Base-by-base conservation (phyloP, 2,113 vertebrate species). In the Pseudolaguvia tuberculata region DNA sequence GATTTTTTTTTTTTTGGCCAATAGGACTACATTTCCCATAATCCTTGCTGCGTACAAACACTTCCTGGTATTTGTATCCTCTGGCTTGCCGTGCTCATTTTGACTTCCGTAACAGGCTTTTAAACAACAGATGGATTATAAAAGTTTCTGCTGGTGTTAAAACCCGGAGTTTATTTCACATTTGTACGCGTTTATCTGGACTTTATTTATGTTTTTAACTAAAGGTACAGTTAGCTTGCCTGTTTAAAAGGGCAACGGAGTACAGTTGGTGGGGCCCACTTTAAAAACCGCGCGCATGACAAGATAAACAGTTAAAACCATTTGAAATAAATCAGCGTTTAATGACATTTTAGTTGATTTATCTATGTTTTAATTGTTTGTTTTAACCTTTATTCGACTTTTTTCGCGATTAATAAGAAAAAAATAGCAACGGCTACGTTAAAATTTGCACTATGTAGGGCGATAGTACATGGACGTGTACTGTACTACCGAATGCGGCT, bases 1-100 rank as follows among this genome's bases (percentile, higher is more conserved):
- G 31, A 4, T 35, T 35, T 35, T 35, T 35, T 35, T 35, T 35
- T 35, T 35, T 35, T 35, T 17, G 10, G 10, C 4, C 55, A 1
- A 48, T 5, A 73, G 1, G 39, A 77, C 76, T 77, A 66, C 82
- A 83, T 78, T 72, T 76, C 79, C 80, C 80, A 81, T 53, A 35
- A 18, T 0, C 71, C 50, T 75, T 57, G 47, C 23, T 25, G 11
- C 50, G 14, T 35, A 6, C 66, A 75, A 51, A 25, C 57, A 73
- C 71, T 74, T 78, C 67, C 70, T 42, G 79, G 21, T 66, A 59
- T 25, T 57, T 17, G 13, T 56, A 50, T 59, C 31, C 20, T 17
- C 5, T 2, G 47, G 27, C 21, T 79, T 51, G 3, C 17, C 5
- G 42, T 76, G 29, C 52, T 52, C 56, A 55, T 45, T 53, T 27